Percentiles rank a stretch among this genome's conserved stretches.
Evolutionary conservation across 2,888 invertebrate species (phyloP).

Genomic region (Uloborus plumipes): DNA sequence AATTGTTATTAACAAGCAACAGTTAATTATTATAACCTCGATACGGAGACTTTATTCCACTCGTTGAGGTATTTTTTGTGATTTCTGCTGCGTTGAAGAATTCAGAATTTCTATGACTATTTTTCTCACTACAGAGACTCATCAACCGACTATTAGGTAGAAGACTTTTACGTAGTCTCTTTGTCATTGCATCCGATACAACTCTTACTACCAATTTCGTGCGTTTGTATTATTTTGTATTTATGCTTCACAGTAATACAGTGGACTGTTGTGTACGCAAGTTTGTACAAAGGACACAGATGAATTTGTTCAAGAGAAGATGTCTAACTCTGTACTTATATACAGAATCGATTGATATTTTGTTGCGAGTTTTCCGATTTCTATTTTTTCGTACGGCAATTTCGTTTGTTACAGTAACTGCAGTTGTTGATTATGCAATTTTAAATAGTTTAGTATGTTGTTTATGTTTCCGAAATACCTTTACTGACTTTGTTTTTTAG

Average conservation of each 20-base stretch:
- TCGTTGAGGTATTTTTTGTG: conserved; percentile 14
- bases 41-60: conserved; percentile 1
- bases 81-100: conserved; percentile 5
- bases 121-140: conserved; percentile 13
- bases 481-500: too few relatives aligned
- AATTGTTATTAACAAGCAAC: conserved; percentile 16
- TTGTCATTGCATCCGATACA: conserved; percentile 35
- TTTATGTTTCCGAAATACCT: too few relatives aligned
- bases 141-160: conserved; percentile 22
- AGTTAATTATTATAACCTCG: conserved; percentile 17
- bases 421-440: too few relatives aligned
- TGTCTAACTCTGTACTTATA: too few relatives aligned
- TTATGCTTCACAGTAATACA: neutral
- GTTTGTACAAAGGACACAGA: too few relatives aligned
- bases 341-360: too few relatives aligned
- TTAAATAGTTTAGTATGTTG: too few relatives aligned
- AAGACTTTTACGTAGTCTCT: conserved; percentile 29
- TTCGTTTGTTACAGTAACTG: too few relatives aligned
- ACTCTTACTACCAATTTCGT: conserved; percentile 11
- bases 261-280: too few relatives aligned
- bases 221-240: conserved; percentile 34
- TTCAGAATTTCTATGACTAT: conserved; percentile 14
- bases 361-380: too few relatives aligned
- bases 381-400: too few relatives aligned
- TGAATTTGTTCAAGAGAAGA: too few relatives aligned